Conservation (phyloP, 1,140 invertebrate species). For the Sitophilus oryzae region DNA sequence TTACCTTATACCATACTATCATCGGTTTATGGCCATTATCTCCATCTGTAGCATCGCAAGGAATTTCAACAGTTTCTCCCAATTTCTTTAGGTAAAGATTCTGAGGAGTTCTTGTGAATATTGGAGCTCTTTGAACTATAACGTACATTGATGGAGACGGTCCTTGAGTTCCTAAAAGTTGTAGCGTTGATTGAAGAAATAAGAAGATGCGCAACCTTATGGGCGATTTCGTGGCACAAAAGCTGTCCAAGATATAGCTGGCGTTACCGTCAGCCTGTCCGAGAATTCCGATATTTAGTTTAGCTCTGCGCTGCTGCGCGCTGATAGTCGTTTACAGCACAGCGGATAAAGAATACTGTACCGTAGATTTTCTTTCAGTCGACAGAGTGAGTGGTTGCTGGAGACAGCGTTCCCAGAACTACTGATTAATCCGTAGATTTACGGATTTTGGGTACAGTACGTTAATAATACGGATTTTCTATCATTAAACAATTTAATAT, state of each 20-base stretch:
- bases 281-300: too few relatives aligned
- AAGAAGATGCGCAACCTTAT: too few relatives aligned
- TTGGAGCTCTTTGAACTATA: conserved; percentile 78
- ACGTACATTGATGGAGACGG: conserved; percentile 81
- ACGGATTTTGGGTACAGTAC: too few relatives aligned
- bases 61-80: conserved; percentile 75
- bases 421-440: too few relatives aligned
- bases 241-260: too few relatives aligned
- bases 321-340: conserved; percentile 46
- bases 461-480: too few relatives aligned
- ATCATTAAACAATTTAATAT: too few relatives aligned
- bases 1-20: conserved; percentile 83
- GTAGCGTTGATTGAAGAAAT: not conserved
- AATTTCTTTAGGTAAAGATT: conserved; percentile 74
- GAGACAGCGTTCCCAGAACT: too few relatives aligned
- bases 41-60: conserved; percentile 73
- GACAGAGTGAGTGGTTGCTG: too few relatives aligned
- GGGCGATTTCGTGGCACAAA: too few relatives aligned
- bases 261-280: too few relatives aligned
- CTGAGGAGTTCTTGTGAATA: conserved; percentile 69
- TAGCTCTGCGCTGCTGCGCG: too few relatives aligned
- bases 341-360: not conserved
- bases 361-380: not conserved
- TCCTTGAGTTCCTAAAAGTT: conserved; percentile 77
- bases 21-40: conserved; percentile 68